These are phyloP conservation scores for Diaprepes abbreviatus DNA, from an alignment of 2,888 invertebrate genomes.

Conservation along the genomic window DNA sequence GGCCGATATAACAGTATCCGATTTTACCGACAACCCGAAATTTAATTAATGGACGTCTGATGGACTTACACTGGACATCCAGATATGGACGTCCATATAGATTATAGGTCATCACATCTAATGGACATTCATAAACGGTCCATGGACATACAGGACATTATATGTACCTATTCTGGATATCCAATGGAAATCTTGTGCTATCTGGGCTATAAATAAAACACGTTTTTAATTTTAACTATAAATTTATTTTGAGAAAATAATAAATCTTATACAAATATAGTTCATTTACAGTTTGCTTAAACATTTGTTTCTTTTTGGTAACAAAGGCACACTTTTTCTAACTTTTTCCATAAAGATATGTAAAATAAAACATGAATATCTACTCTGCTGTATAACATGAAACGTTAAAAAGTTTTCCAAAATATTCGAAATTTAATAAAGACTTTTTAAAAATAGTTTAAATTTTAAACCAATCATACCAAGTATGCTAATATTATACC, in stretches of 20 bases:
- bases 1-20: no score
- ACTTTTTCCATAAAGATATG: slow-evolving; percentile 49
- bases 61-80: no score
- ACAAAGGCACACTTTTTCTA: slow-evolving; percentile 62
- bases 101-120: no score
- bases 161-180: no score
- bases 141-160: no score
- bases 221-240: slow-evolving; percentile 53
- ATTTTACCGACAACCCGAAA: no score
- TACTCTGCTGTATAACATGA: slow-evolving; percentile 19
- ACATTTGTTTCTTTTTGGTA: slow-evolving; percentile 59
- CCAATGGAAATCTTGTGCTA: no score
- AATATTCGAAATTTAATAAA: slow-evolving; percentile 15
- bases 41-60: no score
- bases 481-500: neutral
- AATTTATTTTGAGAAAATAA: slow-evolving; percentile 61
- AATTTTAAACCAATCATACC: neutral
- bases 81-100: no score
- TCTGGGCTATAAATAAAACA: neutral
- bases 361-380: slow-evolving; percentile 41
- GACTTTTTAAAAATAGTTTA: neutral
- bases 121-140: no score
- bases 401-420: slow-evolving; percentile 25
- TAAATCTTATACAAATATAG: slow-evolving; percentile 63
- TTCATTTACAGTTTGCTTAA: slow-evolving; percentile 55